Evolutionary conservation across 1,140 invertebrate species (phyloP).

Genomic region (Drosophila nannoptera): DNA sequence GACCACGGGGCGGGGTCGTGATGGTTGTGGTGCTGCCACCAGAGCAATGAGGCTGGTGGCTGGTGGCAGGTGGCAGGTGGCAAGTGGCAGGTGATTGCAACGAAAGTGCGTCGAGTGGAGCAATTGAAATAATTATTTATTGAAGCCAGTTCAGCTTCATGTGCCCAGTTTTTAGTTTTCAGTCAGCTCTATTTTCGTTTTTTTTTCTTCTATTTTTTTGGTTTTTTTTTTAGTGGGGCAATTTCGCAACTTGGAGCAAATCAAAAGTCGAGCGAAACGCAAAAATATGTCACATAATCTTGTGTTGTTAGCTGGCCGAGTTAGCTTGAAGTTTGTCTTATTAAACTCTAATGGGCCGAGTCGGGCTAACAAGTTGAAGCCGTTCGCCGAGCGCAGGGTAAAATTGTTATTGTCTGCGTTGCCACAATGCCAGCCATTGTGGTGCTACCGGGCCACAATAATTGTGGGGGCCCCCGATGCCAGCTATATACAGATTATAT

Average conservation of each 20-base stretch:
- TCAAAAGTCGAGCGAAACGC: constrained; percentile 34
- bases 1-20: background rate
- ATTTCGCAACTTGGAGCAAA: constrained; percentile 58
- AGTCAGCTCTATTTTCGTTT: too few species aligned
- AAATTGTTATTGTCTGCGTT: constrained; percentile 5
- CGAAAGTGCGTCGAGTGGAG: constrained; percentile 27
- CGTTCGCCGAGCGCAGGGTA: background rate
- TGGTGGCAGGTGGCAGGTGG: background rate
- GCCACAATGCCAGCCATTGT: constrained; percentile 30
- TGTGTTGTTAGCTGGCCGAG: constrained; percentile 28
- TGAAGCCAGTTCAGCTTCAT: constrained; percentile 37
- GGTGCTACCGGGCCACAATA: constrained; percentile 8
- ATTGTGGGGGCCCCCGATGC: background rate
- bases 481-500: background rate
- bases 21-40: too few species aligned
- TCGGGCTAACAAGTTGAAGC: constrained; percentile 6
- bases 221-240: background rate
- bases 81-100: constrained; percentile 8
- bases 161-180: constrained; percentile 1
- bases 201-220: too few species aligned
- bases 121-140: constrained; percentile 64
- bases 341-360: constrained; percentile 15
- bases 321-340: constrained; percentile 4
- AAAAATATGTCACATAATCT: constrained; percentile 55
- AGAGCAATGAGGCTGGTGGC: background rate